Conservation (phyloP, 2,888 invertebrate species). For the Myathropa florea region DNA sequence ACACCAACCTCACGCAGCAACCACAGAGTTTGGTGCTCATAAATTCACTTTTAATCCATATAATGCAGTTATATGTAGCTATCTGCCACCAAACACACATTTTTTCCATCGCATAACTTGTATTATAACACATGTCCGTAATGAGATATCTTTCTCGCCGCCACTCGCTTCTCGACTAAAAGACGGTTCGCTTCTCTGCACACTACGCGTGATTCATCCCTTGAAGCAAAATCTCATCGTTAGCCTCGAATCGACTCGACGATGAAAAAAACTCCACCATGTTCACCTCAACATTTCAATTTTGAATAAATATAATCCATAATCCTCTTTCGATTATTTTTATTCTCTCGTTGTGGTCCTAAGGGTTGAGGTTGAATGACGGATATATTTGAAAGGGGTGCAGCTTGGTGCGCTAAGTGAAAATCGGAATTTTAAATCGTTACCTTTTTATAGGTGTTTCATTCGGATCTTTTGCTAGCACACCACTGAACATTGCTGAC, state of each 20-base stretch:
- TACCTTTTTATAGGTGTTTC: constrained; percentile 25
- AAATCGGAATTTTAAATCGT: constrained; percentile 59
- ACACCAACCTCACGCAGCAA: not conserved
- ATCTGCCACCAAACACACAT: constrained; percentile 43
- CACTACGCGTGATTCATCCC: not conserved
- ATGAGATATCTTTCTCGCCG: constrained; percentile 36
- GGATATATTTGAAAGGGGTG: constrained; percentile 10
- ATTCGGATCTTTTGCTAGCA: not conserved
- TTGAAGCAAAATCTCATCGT: not conserved
- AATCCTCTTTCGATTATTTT: constrained; percentile 62
- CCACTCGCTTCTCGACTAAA: not conserved
- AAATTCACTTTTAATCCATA: constrained; percentile 51
- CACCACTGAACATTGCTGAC: not conserved
- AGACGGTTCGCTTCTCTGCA: not conserved
- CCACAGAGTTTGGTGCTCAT: not conserved
- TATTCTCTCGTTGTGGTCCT: not conserved
- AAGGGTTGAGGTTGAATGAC: not conserved
- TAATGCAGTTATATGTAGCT: constrained; percentile 27
- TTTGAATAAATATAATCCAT: constrained; percentile 63
- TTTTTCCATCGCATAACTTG: constrained; percentile 42
- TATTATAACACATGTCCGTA: constrained; percentile 50
- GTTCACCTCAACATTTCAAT: constrained; percentile 62
- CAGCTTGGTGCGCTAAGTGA: constrained; percentile 29
- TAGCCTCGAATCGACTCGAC: constrained; percentile 23
- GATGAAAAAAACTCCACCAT: constrained; percentile 13